Percentiles rank a stretch among this genome's conserved stretches.
Evolutionary conservation across 2,888 invertebrate genomes (phyloP).

Genomic region (Oligia fasciuncula): DNA sequence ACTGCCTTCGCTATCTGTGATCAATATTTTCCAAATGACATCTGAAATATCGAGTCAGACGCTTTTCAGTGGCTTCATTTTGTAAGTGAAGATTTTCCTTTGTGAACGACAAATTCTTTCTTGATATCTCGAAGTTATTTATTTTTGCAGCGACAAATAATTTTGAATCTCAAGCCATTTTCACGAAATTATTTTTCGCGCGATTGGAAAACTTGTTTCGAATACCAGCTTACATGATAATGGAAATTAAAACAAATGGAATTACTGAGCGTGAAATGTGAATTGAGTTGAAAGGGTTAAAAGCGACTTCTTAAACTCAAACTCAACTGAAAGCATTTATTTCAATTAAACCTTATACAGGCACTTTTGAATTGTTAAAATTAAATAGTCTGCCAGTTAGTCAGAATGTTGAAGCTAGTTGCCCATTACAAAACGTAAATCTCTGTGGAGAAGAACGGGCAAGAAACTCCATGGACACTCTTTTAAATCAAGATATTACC

Average conservation of each 20-base stretch:
- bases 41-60: constrained; percentile 33
- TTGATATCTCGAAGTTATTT: constrained; percentile 27
- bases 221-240: constrained; percentile 35
- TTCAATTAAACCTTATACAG: too few species aligned
- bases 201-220: constrained; percentile 34
- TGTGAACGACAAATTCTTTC: constrained; percentile 46
- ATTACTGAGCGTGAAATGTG: constrained; percentile 16
- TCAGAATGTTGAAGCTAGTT: too few species aligned
- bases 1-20: constrained; percentile 18
- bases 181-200: constrained; percentile 33
- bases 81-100: constrained; percentile 47
- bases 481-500: too few species aligned
- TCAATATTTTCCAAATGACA: constrained; percentile 43
- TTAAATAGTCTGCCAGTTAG: too few species aligned
- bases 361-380: too few species aligned
- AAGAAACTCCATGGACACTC: too few species aligned
- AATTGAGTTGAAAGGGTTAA: constrained; percentile 1
- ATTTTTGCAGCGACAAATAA: constrained; percentile 33
- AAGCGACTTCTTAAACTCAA: not conserved
- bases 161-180: constrained; percentile 23
- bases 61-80: constrained; percentile 32
- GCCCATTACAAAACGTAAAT: too few species aligned
- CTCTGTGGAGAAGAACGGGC: too few species aligned
- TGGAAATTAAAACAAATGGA: constrained; percentile 28
- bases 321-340: too few species aligned